phyloP scores from a whole-genome alignment of 2,888 invertebrate genomes.

The Caenorhabditis becei region DNA sequence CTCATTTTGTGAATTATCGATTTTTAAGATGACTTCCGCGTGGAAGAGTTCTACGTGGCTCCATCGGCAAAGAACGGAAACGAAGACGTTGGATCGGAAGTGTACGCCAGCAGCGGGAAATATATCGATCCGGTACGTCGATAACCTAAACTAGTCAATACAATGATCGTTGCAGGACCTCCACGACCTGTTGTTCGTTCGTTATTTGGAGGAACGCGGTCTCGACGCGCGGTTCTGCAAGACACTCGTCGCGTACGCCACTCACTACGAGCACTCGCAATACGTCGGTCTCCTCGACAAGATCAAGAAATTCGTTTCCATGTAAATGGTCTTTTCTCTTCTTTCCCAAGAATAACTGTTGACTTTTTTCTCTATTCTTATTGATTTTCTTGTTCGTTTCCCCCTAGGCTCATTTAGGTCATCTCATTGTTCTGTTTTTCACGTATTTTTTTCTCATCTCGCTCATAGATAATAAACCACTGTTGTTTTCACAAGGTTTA shows the following conservation, averaged over 20 bases:
- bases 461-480: background rate
- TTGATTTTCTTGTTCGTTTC: background rate
- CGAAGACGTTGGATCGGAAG: constrained; percentile 91
- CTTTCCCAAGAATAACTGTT: constrained; percentile 25
- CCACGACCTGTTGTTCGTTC: constrained; percentile 86
- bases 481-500: background rate
- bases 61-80: constrained; percentile 84
- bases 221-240: constrained; percentile 93
- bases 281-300: constrained; percentile 92
- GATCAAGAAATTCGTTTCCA: constrained; percentile 89
- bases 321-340: constrained; percentile 50
- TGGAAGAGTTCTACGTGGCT: constrained; percentile 92
- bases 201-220: constrained; percentile 95
- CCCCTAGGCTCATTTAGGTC: background rate
- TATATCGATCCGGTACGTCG: constrained; percentile 96
- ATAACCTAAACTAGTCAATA: background rate
- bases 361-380: constrained; percentile 18
- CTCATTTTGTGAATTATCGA: too few relatives aligned
- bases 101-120: constrained; percentile 92
- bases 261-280: constrained; percentile 92
- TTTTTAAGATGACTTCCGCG: constrained; percentile 92
- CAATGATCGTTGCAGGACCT: constrained; percentile 73
- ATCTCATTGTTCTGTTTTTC: background rate
- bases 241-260: constrained; percentile 91
- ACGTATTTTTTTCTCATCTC: too few relatives aligned